phyloP scores from a whole-genome alignment of 2,888 invertebrate genomes.

The Mantis religiosa region DNA sequence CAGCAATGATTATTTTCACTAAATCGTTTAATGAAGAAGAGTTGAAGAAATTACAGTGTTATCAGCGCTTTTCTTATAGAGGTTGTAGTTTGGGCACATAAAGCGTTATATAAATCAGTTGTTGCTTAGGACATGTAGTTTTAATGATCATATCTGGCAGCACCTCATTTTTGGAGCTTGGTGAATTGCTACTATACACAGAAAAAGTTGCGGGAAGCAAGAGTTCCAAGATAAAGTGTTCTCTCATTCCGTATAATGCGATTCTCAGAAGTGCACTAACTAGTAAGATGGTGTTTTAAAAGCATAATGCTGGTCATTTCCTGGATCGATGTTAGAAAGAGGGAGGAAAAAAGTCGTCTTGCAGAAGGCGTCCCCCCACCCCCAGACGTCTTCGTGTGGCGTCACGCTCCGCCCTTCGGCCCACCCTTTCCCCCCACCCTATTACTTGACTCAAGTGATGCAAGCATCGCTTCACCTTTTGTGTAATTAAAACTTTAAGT shows the following conservation, averaged over 20 bases:
- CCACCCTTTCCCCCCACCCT: not conserved
- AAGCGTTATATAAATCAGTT: too few species aligned
- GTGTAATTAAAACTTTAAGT: slow-evolving; percentile 21
- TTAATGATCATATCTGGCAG: not conserved
- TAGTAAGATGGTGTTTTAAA: slow-evolving; percentile 2
- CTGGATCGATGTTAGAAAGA: not conserved
- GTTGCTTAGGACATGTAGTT: too few species aligned
- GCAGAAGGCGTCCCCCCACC: not conserved
- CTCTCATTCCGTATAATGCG: not conserved
- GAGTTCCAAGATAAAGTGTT: not conserved
- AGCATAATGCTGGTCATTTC: slow-evolving; percentile 7
- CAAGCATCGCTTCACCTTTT: slow-evolving; percentile 10
- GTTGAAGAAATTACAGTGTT: too few species aligned
- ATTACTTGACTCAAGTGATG: not conserved
- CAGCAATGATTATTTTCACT: too few species aligned
- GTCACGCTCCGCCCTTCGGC: not conserved
- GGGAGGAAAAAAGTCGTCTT: not conserved
- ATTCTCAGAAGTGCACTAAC: not conserved
- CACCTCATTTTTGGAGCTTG: not conserved
- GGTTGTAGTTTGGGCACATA: too few species aligned
- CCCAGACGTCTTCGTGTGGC: not conserved
- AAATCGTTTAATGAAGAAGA: too few species aligned
- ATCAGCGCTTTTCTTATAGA: too few species aligned
- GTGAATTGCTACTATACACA: not conserved
- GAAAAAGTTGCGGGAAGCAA: not conserved